A percentile compares a stretch with the other conserved stretches of the same genome.
These are phyloP conservation scores for Archocentrus centrarchus DNA, from an alignment of 2,113 vertebrate genomes.

Conservation along the genomic window DNA sequence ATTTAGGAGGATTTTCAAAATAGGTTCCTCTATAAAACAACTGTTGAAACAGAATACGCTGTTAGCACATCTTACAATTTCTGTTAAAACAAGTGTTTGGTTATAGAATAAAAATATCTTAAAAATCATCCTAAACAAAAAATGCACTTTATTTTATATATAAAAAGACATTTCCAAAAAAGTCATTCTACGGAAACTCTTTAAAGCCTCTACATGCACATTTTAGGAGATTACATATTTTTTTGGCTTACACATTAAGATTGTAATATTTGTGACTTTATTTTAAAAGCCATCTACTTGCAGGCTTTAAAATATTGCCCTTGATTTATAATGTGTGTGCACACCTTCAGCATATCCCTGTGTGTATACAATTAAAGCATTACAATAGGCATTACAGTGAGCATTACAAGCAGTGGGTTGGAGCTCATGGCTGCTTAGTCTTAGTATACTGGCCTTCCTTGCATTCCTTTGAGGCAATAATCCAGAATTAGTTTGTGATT, in stretches of 20 bases:
- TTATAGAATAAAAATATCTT: neutral
- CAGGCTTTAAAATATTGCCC: slow-evolving; percentile 7
- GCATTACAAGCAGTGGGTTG: slow-evolving; percentile 44
- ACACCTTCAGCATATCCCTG: slow-evolving; percentile 9
- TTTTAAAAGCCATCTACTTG: neutral
- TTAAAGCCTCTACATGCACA: neutral
- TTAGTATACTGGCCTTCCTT: slow-evolving; percentile 52
- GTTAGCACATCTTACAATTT: neutral
- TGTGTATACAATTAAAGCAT: slow-evolving; percentile 45
- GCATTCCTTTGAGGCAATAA: slow-evolving; percentile 11
- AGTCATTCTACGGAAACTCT: neutral
- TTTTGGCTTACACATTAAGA: neutral
- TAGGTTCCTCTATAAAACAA: neutral
- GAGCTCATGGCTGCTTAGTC: neutral
- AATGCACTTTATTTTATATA: neutral
- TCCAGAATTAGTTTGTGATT: slow-evolving; percentile 5
- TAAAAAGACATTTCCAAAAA: no score
- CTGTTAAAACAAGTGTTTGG: neutral
- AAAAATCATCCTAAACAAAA: neutral
- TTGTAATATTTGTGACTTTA: slow-evolving; percentile 7
- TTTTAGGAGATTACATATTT: neutral
- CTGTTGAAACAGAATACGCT: neutral
- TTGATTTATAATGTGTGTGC: neutral
- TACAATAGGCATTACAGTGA: slow-evolving; percentile 51
- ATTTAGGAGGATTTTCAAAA: neutral